Evolutionary conservation across 1,140 invertebrate species (phyloP), one percentile per base, ranked within the genome.

Genomic region (Neodiprion lecontei): DNA sequence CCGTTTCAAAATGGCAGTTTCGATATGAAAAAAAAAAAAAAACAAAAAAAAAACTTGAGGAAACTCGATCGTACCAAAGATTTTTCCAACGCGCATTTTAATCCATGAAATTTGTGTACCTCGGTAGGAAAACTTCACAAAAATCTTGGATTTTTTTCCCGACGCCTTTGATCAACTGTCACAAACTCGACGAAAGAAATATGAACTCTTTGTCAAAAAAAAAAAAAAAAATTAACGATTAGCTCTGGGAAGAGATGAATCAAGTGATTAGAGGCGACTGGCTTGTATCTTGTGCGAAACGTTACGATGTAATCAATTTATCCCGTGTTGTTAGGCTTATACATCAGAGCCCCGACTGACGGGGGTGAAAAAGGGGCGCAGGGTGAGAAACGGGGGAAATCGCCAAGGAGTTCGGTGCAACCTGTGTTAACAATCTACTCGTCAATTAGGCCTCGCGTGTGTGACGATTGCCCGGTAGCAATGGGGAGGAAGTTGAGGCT

Each of bases 391-490:
- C 67, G 70, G 48, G 67, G 48, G 23, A 17, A 53, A 75, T 2
- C 28, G 5, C 2, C 28, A 40, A 40, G 28, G 75, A 75, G 70
- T 40, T 69, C 70, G 65, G 75, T 73, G 61, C 68, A 79, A 71
- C 75, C 69, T 72, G 72, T 80, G 77, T 79, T 82, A 83, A 82
- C 82, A 76, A 82, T 82, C 76, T 78, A 72, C 76, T 77, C 80
- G 82, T 82, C 83, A 84, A 84, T 84, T 83, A 79, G 76, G 67
- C 69, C 75, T 75, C 73, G 76, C 78, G 80, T 79, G 53, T 61
- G 77, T 74, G 77, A 77, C 75, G 76, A 79, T 77, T 77, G 74
- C 53, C 28, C n/a, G 73, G 48, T 23, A 49, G 10, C 69, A 49
- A 48, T 17, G 17, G 69, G 17, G 21, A 65, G n/a, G 23, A 73